These are phyloP conservation scores for Lepidurus couesii DNA, from an alignment of 1,140 invertebrate species.

Conservation along the genomic window DNA sequence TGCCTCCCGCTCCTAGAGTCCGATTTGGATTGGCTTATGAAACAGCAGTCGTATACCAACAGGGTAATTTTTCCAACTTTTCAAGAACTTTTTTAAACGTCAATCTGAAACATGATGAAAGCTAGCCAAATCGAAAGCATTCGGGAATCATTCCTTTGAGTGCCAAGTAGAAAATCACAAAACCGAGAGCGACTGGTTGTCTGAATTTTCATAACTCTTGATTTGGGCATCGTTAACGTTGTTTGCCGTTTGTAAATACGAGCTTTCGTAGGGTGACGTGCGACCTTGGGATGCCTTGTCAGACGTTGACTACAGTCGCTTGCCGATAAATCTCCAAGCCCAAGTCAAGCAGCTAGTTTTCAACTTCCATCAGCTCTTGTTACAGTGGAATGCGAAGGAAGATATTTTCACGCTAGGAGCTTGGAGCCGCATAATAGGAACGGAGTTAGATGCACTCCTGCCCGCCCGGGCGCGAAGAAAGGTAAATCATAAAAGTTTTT, in stretches of 20 bases:
- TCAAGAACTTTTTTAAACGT: not conserved
- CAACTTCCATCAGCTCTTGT: conserved; percentile 54
- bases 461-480: conserved; percentile 51
- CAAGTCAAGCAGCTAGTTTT: conserved; percentile 48
- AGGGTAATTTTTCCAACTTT: conserved; percentile 26
- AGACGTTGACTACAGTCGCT: conserved; percentile 27
- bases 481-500: conserved; percentile 41
- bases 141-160: conserved; percentile 30
- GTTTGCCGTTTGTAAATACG: conserved; percentile 29
- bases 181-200: conserved; percentile 30
- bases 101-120: conserved; percentile 21
- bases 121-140: conserved; percentile 34
- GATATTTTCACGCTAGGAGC: conserved; percentile 60
- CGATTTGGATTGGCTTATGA: conserved; percentile 37
- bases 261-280: conserved; percentile 33
- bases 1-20: conserved; percentile 55
- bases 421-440: conserved; percentile 56
- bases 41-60: conserved; percentile 31
- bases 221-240: not conserved
- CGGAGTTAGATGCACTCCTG: conserved; percentile 54
- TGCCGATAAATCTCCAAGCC: conserved; percentile 39
- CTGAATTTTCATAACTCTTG: not conserved
- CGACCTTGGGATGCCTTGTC: conserved; percentile 21
- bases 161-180: conserved; percentile 28
- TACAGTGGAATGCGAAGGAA: conserved; percentile 55